These are phyloP conservation scores for Percina caprodes DNA, from an alignment of 2,113 vertebrate genomes.

Conservation along the genomic window DNA sequence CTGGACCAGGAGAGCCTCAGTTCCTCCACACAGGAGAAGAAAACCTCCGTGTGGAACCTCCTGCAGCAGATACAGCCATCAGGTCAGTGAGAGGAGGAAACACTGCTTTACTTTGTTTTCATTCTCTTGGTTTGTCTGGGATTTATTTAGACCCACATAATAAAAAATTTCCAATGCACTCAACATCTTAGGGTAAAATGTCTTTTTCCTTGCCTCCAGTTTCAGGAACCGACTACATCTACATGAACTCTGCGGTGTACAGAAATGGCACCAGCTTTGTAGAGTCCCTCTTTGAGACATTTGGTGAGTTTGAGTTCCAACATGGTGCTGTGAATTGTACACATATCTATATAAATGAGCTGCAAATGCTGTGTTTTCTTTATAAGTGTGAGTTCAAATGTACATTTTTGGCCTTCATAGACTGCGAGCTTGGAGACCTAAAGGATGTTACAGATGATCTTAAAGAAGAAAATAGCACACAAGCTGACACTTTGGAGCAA, in stretches of 20 bases:
- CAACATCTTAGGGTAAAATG: background rate
- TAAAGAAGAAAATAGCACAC: slow-evolving; percentile 78
- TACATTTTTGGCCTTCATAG: slow-evolving; percentile 70
- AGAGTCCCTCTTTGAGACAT: slow-evolving; percentile 97
- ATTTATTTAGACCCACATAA: background rate
- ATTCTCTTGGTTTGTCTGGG: background rate
- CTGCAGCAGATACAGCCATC: slow-evolving; percentile 92
- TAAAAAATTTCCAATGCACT: background rate
- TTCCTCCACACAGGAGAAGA: slow-evolving; percentile 92
- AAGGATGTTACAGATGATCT: slow-evolving; percentile 90
- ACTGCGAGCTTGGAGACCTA: slow-evolving; percentile 92
- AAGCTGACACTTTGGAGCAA: slow-evolving; percentile 70
- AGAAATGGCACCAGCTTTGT: slow-evolving; percentile 98
- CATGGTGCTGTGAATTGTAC: background rate
- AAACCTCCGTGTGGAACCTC: slow-evolving; percentile 90
- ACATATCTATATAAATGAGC: background rate
- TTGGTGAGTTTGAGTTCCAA: slow-evolving; percentile 83
- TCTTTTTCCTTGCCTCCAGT: slow-evolving; percentile 75
- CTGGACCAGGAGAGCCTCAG: slow-evolving; percentile 96
- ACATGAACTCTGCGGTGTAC: slow-evolving; percentile 92
- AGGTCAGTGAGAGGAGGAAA: slow-evolving; percentile 81
- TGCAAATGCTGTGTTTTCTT: background rate
- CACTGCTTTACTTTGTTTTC: background rate
- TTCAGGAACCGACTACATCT: slow-evolving; percentile 90
- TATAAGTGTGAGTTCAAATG: background rate